These are phyloP conservation scores for Glaucomys volans DNA, from an alignment of 2,113 vertebrate species.

Conservation along the genomic window DNA sequence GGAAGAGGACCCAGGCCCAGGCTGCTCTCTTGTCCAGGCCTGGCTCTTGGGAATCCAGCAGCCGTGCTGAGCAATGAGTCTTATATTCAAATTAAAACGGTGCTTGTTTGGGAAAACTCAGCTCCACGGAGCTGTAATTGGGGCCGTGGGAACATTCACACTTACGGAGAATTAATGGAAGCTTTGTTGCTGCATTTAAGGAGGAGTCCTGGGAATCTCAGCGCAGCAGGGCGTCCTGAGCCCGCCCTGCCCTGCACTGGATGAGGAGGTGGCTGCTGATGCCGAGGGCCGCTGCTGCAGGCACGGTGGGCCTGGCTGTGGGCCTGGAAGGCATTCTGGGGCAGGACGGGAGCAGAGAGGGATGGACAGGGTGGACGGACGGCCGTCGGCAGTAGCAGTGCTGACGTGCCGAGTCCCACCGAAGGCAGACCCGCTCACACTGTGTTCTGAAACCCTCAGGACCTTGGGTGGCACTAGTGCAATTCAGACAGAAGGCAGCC, in stretches of 20 bases:
- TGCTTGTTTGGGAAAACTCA: slow-evolving; percentile 83
- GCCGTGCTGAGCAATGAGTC: slow-evolving; percentile 80
- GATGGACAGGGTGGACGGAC: neutral
- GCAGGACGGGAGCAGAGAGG: too few relatives aligned
- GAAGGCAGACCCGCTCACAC: neutral
- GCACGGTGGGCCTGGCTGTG: neutral
- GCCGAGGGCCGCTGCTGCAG: fast-evolving
- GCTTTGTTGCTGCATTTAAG: slow-evolving; percentile 46
- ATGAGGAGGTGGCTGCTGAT: fast-evolving
- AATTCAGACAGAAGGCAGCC: neutral
- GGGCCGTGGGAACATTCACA: slow-evolving; percentile 83
- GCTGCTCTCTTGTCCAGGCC: neutral
- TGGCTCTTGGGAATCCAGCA: slow-evolving; percentile 59
- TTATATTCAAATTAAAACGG: slow-evolving; percentile 84
- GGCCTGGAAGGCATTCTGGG: neutral
- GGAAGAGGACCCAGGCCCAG: too few relatives aligned
- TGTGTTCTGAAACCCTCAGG: neutral
- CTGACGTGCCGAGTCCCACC: too few relatives aligned
- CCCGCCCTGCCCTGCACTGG: neutral
- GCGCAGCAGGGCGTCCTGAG: neutral
- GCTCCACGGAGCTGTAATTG: slow-evolving; percentile 82
- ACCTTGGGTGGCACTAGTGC: neutral
- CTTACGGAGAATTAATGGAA: slow-evolving; percentile 85
- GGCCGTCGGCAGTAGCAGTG: too few relatives aligned
- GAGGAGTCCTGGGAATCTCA: slow-evolving; percentile 69